Evolutionary conservation across 2,797 vertebrate species (phyloP).

Genomic region (Nannoperca obscura): DNA sequence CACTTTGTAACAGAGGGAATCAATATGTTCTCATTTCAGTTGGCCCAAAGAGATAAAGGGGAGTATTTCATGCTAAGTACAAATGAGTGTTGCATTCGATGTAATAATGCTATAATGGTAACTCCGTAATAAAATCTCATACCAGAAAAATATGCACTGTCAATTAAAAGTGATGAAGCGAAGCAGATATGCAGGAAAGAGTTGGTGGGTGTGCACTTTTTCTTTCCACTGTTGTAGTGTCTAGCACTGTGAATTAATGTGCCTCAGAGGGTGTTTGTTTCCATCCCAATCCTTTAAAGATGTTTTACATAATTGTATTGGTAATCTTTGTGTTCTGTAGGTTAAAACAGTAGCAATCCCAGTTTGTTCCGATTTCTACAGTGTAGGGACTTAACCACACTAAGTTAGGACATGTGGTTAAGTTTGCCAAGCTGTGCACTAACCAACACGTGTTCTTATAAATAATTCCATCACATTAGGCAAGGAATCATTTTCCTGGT

Average conservation of each 20-base stretch:
- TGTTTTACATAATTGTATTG: conserved; percentile 58
- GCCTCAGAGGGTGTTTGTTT: conserved; percentile 55
- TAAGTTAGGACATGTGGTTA: conserved; percentile 31
- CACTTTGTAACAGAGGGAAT: conserved; percentile 31
- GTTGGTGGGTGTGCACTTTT: conserved; percentile 47
- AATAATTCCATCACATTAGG: conserved; percentile 14
- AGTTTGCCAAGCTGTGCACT: conserved; percentile 23
- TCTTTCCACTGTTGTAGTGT: conserved; percentile 28
- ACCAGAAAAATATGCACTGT: conserved; percentile 41
- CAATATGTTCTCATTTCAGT: conserved; percentile 48
- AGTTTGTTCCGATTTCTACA: conserved; percentile 34
- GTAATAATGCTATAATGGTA: conserved; percentile 41
- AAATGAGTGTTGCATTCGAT: conserved; percentile 41
- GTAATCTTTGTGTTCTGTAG: conserved; percentile 57
- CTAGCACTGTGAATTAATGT: conserved; percentile 45
- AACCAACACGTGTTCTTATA: conserved; percentile 10
- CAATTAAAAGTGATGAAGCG: conserved; percentile 57
- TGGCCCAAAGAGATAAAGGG: conserved; percentile 31
- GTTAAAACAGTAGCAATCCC: conserved; percentile 45
- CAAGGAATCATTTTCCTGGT: conserved; percentile 11
- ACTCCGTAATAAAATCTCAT: conserved; percentile 42
- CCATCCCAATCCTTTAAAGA: conserved; percentile 60
- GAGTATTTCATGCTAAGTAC: conserved; percentile 38
- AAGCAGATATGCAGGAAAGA: conserved; percentile 35
- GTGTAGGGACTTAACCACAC: conserved; percentile 22